phyloP scores from a whole-genome alignment of 2,888 invertebrate species.

The Xylota segnis region DNA sequence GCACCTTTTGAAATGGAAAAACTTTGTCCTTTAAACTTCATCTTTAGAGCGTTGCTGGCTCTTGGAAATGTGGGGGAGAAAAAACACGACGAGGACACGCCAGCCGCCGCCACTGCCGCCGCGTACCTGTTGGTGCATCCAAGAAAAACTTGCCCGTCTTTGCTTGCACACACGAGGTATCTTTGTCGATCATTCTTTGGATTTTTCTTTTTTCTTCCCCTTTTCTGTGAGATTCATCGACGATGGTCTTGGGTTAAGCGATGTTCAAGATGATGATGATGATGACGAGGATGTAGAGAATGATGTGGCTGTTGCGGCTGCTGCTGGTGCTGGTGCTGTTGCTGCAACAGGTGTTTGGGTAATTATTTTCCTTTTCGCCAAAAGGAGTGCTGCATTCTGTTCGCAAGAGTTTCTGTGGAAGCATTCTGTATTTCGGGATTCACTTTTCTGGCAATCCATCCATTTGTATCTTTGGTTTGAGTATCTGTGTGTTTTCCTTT shows the following conservation, averaged over 20 bases:
- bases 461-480: slow-evolving; percentile 35
- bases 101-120: slow-evolving; percentile 13
- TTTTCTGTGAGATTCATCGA: slow-evolving; percentile 48
- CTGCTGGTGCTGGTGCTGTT: slow-evolving; percentile 45
- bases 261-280: slow-evolving; percentile 60
- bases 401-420: slow-evolving; percentile 15
- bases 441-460: slow-evolving; percentile 63
- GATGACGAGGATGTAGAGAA: slow-evolving; percentile 56
- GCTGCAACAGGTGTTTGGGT: slow-evolving; percentile 75
- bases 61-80: slow-evolving; percentile 60
- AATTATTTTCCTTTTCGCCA: slow-evolving; percentile 73
- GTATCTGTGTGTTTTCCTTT: slow-evolving; percentile 46
- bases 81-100: slow-evolving; percentile 1
- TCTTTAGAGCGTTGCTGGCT: slow-evolving; percentile 22
- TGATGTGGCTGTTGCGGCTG: slow-evolving; percentile 39
- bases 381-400: slow-evolving; percentile 42
- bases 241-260: slow-evolving; percentile 54
- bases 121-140: slow-evolving; percentile 62
- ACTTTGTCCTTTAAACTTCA: slow-evolving; percentile 67
- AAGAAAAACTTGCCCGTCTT: slow-evolving; percentile 47
- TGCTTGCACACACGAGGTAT: slow-evolving; percentile 36
- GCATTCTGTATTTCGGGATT: slow-evolving; percentile 59
- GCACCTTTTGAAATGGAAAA: slow-evolving; percentile 65
- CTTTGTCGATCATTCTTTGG: slow-evolving; percentile 49
- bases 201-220: slow-evolving; percentile 3